Percentiles rank a stretch among this genome's conserved stretches.
phyloP scores from a whole-genome alignment of 2,888 invertebrate genomes.

The Acleris cristana region DNA sequence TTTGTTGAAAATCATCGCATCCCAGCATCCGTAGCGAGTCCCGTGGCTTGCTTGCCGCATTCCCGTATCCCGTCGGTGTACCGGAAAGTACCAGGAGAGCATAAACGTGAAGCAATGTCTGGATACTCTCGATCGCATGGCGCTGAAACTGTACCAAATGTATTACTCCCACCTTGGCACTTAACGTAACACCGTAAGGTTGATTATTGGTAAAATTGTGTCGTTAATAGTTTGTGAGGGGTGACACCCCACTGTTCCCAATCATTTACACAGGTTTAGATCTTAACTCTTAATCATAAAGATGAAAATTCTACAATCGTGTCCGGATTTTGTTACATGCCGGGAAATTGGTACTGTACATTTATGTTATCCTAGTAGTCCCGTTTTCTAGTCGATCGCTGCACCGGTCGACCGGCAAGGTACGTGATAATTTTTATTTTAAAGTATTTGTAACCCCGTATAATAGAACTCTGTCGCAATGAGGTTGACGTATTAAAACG shows the following conservation, averaged over 20 bases:
- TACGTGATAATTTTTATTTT: no score
- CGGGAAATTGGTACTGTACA: background rate
- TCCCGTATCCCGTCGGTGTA: conserved; percentile 59
- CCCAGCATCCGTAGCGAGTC: background rate
- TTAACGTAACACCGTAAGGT: background rate
- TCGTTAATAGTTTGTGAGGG: background rate
- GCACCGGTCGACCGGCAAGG: no score
- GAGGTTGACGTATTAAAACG: no score
- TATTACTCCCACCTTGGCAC: background rate
- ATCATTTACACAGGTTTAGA: background rate
- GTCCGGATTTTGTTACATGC: background rate
- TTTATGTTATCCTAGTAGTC: conserved; percentile 23
- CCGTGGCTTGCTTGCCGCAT: conserved; percentile 1
- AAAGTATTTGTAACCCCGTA: no score
- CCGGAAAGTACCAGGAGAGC: conserved; percentile 54
- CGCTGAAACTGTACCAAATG: background rate
- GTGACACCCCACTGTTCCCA: background rate
- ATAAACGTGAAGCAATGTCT: conserved; percentile 42
- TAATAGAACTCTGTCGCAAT: no score
- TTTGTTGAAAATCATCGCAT: no score
- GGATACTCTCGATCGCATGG: background rate
- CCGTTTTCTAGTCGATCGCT: background rate
- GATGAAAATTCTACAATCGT: background rate
- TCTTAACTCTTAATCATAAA: background rate
- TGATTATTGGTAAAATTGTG: background rate